These are phyloP conservation scores for Microctenopoma steveboyesi DNA, from an alignment of 2,797 vertebrate species.

Conservation along the genomic window DNA sequence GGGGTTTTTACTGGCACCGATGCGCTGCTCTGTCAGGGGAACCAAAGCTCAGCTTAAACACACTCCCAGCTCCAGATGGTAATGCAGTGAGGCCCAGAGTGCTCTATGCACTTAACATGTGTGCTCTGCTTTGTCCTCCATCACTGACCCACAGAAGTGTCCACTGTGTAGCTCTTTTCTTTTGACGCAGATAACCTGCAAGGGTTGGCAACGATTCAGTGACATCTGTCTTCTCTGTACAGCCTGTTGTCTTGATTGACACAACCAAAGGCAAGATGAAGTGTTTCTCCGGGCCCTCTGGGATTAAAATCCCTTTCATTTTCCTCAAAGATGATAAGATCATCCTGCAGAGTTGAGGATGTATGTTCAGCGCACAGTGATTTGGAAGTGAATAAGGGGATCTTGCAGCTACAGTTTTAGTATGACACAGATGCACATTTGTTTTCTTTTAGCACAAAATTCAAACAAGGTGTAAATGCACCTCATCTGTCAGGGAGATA, in stretches of 20 bases:
- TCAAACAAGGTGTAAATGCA: neutral
- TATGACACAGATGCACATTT: neutral
- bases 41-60: conserved; percentile 69
- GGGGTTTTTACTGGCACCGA: conserved; percentile 77
- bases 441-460: neutral
- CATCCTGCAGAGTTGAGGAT: no score
- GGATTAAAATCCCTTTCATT: conserved; percentile 36
- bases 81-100: conserved; percentile 57
- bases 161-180: conserved; percentile 51
- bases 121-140: conserved; percentile 53
- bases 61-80: conserved; percentile 73
- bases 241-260: conserved; percentile 37
- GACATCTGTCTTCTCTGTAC: conserved; percentile 36
- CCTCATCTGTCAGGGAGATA: neutral
- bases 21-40: conserved; percentile 70
- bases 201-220: conserved; percentile 23
- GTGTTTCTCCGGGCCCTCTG: conserved; percentile 24
- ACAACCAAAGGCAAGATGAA: conserved; percentile 39
- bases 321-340: neutral
- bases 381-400: neutral
- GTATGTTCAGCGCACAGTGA: neutral
- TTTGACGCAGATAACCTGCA: conserved; percentile 43
- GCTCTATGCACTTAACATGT: conserved; percentile 63
- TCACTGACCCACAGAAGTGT: conserved; percentile 55
- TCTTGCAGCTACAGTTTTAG: neutral